These are phyloP conservation scores for Xiphophorus birchmanni DNA, from an alignment of 2,797 vertebrate species.

Conservation along the genomic window DNA sequence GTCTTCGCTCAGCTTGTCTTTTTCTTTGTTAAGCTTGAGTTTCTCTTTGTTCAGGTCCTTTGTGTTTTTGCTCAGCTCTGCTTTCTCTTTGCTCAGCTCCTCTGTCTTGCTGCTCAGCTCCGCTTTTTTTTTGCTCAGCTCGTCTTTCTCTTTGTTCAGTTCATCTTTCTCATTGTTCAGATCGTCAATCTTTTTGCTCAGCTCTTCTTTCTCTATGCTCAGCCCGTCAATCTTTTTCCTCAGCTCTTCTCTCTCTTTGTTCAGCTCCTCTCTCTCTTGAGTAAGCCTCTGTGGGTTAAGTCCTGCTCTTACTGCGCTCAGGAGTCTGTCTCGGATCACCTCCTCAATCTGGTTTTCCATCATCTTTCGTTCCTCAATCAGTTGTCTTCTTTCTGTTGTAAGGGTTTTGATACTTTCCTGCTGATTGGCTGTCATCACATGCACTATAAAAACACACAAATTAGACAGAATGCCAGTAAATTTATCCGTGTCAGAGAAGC, in stretches of 20 bases:
- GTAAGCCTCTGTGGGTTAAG: fast-evolving
- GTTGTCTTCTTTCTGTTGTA: not conserved
- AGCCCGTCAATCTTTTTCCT: not conserved
- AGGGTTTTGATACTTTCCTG: not conserved
- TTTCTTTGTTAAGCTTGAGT: no score
- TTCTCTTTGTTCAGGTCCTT: no score
- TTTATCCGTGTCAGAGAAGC: not conserved
- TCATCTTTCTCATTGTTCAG: no score
- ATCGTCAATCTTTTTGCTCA: no score
- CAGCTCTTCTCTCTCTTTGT: not conserved
- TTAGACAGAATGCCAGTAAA: not conserved
- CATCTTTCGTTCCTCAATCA: not conserved
- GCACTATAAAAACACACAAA: slow-evolving; percentile 8
- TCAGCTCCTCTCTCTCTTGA: no score
- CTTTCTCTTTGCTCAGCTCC: no score
- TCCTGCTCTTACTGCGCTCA: fast-evolving
- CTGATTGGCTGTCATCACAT: not conserved
- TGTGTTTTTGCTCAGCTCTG: no score
- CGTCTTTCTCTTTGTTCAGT: no score
- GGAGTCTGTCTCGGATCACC: not conserved
- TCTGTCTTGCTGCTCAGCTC: no score
- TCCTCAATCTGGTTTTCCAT: not conserved
- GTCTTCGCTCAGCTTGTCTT: no score
- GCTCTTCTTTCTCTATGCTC: no score
- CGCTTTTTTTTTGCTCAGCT: no score